A percentile compares a stretch with the other conserved stretches of the same genome.
These are phyloP conservation scores for Oligia fasciuncula DNA, from an alignment of 2,888 invertebrate genomes.

Conservation along the genomic window DNA sequence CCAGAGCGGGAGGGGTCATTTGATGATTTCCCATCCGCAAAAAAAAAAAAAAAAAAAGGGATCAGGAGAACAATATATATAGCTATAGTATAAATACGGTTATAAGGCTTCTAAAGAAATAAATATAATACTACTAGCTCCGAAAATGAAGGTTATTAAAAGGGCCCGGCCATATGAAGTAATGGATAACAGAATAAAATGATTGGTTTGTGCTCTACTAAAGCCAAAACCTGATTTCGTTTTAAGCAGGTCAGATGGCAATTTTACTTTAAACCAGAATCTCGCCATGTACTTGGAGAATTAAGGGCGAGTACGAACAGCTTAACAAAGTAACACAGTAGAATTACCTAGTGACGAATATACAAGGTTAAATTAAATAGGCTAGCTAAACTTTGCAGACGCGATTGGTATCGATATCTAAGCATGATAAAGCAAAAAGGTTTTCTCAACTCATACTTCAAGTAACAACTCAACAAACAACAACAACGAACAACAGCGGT, in stretches of 20 bases:
- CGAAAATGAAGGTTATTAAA: constrained; percentile 3
- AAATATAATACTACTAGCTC: background rate
- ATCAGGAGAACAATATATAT: too few species aligned
- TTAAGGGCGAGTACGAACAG: background rate
- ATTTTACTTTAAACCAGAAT: constrained; percentile 2
- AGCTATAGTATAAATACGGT: background rate
- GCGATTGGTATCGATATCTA: background rate
- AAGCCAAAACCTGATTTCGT: constrained; percentile 31
- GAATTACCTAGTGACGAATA: background rate
- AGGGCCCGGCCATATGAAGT: background rate
- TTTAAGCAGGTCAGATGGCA: constrained; percentile 28
- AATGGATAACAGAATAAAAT: background rate
- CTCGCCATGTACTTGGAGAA: background rate
- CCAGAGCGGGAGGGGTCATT: too few species aligned
- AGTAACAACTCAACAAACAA: too few species aligned
- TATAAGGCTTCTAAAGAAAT: background rate
- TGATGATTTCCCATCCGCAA: too few species aligned
- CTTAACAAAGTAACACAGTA: background rate
- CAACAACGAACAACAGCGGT: background rate
- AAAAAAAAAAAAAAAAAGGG: too few species aligned
- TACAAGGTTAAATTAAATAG: background rate
- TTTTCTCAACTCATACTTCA: background rate
- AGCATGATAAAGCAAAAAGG: background rate
- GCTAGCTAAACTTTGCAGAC: background rate
- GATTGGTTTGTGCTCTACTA: background rate